These are phyloP conservation scores for Sebastes steindachneri DNA, from an alignment of 2,797 vertebrate species.

Conservation along the genomic window DNA sequence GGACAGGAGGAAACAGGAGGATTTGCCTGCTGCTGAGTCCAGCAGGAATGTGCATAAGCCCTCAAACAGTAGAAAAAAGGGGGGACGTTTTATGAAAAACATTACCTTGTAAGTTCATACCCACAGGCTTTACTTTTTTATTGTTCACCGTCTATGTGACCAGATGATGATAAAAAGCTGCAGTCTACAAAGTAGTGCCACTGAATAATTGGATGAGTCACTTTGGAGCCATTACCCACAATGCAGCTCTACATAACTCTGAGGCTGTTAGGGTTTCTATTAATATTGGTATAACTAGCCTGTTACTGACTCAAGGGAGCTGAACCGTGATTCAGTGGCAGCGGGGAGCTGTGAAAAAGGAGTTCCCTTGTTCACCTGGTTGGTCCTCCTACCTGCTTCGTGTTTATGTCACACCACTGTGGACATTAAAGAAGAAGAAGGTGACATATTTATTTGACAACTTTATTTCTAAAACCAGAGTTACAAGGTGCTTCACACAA, in stretches of 20 bases:
- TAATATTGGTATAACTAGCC: constrained; percentile 15
- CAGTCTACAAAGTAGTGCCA: background rate
- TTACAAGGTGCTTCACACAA: background rate
- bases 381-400: background rate
- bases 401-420: background rate
- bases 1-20: constrained; percentile 57
- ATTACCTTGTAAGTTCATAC: constrained; percentile 20
- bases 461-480: background rate
- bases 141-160: background rate
- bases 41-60: constrained; percentile 57
- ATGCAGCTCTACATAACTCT: background rate
- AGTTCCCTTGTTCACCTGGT: background rate
- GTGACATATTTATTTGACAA: too few relatives aligned
- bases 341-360: background rate
- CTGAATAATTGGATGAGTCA: constrained; percentile 27
- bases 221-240: constrained; percentile 18
- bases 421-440: background rate
- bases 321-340: background rate
- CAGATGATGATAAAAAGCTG: background rate
- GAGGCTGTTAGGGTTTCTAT: background rate
- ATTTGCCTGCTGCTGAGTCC: constrained; percentile 61
- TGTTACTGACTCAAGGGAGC: background rate
- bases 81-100: constrained; percentile 19
- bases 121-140: background rate
- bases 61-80: constrained; percentile 16